Evolutionary conservation across 2,888 invertebrate species (phyloP).

Genomic region (Acronicta aceris): DNA sequence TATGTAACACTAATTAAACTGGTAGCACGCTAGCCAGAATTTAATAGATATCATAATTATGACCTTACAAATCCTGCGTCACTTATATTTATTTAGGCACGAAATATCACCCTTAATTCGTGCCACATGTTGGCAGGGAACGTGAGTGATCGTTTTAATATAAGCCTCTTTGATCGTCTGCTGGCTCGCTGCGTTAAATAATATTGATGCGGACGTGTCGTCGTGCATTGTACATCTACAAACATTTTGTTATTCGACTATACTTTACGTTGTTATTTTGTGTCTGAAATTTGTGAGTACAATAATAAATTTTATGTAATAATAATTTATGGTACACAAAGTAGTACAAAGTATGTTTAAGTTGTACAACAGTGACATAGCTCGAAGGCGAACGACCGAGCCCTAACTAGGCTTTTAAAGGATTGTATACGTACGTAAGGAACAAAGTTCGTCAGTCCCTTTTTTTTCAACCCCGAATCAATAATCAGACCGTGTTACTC

Average conservation of each 20-base stretch:
- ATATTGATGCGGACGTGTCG: slow-evolving; percentile 32
- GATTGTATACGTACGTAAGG: too few relatives aligned
- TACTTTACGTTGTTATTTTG: neutral
- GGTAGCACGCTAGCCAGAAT: slow-evolving; percentile 30
- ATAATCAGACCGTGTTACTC: too few relatives aligned
- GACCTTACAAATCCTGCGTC: slow-evolving; percentile 2
- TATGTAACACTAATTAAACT: slow-evolving; percentile 7
- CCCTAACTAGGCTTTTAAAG: too few relatives aligned
- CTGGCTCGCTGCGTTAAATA: slow-evolving; percentile 44
- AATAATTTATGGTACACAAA: too few relatives aligned
- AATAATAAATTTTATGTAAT: too few relatives aligned
- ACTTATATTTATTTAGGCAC: slow-evolving; percentile 44
- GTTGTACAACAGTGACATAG: too few relatives aligned
- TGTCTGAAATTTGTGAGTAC: too few relatives aligned
- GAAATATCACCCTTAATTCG: slow-evolving; percentile 45
- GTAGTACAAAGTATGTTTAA: too few relatives aligned
- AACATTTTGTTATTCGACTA: slow-evolving; percentile 17
- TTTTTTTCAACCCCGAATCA: too few relatives aligned
- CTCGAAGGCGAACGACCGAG: too few relatives aligned
- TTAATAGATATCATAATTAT: slow-evolving; percentile 18
- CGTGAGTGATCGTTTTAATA: slow-evolving; percentile 60
- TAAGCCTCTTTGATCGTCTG: slow-evolving; percentile 60
- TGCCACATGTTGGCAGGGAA: slow-evolving; percentile 32
- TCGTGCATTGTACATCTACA: neutral
- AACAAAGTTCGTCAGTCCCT: too few relatives aligned